Evolutionary conservation across 2,113 vertebrate genomes (phyloP).

Genomic region (Erythrocercus mccallii): DNA sequence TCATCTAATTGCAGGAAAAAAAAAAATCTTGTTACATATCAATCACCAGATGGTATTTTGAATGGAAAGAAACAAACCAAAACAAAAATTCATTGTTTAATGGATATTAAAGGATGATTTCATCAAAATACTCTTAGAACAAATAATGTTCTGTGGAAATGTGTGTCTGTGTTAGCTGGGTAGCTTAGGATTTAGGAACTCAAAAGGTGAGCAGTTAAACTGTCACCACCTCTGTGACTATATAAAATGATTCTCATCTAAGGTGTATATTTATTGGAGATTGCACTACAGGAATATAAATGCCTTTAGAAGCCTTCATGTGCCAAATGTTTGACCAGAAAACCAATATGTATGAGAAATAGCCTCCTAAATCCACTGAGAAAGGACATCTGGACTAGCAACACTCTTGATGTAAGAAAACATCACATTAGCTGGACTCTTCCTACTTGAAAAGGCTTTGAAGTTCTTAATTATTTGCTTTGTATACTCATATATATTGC

Average conservation of each 20-base stretch:
- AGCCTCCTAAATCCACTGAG: neutral
- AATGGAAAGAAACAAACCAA: neutral
- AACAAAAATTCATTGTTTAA: neutral
- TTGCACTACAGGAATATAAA: neutral
- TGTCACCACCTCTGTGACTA: neutral
- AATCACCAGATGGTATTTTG: neutral
- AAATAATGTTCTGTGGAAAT: neutral
- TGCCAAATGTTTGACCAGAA: neutral
- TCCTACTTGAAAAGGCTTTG: neutral
- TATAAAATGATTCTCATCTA: neutral
- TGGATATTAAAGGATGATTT: neutral
- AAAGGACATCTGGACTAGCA: neutral
- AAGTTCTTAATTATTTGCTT: neutral
- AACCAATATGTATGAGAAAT: neutral
- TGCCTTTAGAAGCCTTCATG: neutral
- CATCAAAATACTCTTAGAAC: neutral
- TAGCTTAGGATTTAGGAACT: neutral
- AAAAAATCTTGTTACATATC: neutral
- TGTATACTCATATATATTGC: neutral
- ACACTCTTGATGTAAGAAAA: neutral
- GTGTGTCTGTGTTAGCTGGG: neutral
- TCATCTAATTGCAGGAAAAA: neutral
- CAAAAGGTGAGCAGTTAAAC: neutral
- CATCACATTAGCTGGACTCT: neutral
- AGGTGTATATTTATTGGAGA: neutral